These are phyloP conservation scores for Lepidochitona cinerea DNA, from an alignment of 2,888 invertebrate species.

Conservation along the genomic window DNA sequence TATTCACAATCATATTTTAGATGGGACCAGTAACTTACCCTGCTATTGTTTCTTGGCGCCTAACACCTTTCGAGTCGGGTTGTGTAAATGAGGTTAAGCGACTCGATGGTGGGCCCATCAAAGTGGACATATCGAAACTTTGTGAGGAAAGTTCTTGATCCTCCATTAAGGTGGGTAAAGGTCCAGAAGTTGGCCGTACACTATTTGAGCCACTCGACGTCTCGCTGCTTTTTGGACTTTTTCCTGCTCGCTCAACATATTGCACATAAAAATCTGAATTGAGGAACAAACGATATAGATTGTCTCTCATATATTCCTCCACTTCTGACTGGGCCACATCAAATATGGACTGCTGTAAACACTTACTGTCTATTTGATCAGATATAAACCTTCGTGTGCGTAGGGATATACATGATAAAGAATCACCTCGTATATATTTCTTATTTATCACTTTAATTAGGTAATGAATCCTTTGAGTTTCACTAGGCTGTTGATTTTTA, in stretches of 20 bases:
- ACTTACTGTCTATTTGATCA: conserved; percentile 51
- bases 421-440: conserved; percentile 79
- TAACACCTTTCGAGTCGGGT: conserved; percentile 23
- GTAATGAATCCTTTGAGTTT: conserved; percentile 73
- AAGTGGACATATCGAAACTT: background rate
- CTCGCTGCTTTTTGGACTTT: conserved; percentile 64
- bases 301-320: conserved; percentile 86
- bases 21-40: conserved; percentile 41
- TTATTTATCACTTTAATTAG: conserved; percentile 80
- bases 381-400: conserved; percentile 83
- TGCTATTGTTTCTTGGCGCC: conserved; percentile 34
- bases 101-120: conserved; percentile 33
- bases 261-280: conserved; percentile 90
- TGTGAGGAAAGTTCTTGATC: conserved; percentile 79
- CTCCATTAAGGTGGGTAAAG: conserved; percentile 86
- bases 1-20: no score
- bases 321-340: conserved; percentile 87
- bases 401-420: conserved; percentile 83
- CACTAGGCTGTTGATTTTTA: conserved; percentile 74
- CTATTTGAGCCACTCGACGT: conserved; percentile 64
- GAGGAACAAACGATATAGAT: conserved; percentile 93
- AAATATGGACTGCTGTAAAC: conserved; percentile 82
- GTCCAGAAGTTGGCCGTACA: conserved; percentile 63
- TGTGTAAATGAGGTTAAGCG: conserved; percentile 27
- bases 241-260: conserved; percentile 66